These are phyloP conservation scores for Holothuria scabra DNA, from an alignment of 53 echinoderm and acorn worm species.

Conservation along the genomic window DNA sequence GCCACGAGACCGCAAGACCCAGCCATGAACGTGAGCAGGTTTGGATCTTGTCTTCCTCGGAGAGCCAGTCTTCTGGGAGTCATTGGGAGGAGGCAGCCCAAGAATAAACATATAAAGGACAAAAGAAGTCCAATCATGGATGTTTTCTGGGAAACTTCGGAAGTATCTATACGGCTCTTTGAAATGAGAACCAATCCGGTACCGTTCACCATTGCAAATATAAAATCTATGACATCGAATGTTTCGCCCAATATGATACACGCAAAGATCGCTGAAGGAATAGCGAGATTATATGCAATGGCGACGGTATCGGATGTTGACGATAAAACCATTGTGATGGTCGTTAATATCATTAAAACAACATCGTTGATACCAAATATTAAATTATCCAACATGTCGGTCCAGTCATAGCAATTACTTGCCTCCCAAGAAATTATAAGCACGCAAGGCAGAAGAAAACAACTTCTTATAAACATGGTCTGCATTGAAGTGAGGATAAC, in stretches of 20 bases:
- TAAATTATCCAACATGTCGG: neutral
- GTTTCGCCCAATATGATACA: slow-evolving; percentile 17
- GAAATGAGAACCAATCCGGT: slow-evolving; percentile 12
- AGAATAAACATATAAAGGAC: neutral
- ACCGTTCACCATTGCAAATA: neutral
- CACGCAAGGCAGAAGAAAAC: slow-evolving; percentile 3
- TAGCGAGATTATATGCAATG: neutral
- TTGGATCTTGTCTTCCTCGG: slow-evolving; percentile 8
- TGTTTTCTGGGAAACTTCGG: neutral
- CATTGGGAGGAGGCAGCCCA: neutral
- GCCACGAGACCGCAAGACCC: neutral
- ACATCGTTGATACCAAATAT: neutral
- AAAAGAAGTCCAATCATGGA: neutral
- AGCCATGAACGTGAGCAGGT: neutral
- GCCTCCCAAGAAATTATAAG: slow-evolving; percentile 17
- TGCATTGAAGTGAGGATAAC: neutral
- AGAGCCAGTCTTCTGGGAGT: neutral
- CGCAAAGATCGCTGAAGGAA: neutral
- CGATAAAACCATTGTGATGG: neutral
- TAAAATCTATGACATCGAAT: neutral
- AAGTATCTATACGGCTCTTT: neutral
- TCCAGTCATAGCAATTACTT: neutral
- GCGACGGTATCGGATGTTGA: neutral
- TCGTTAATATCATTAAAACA: neutral
- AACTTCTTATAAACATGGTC: slow-evolving; percentile 4